phyloP scores from a whole-genome alignment of 2,888 invertebrate genomes.

The Sphecodes monilicornis region DNA sequence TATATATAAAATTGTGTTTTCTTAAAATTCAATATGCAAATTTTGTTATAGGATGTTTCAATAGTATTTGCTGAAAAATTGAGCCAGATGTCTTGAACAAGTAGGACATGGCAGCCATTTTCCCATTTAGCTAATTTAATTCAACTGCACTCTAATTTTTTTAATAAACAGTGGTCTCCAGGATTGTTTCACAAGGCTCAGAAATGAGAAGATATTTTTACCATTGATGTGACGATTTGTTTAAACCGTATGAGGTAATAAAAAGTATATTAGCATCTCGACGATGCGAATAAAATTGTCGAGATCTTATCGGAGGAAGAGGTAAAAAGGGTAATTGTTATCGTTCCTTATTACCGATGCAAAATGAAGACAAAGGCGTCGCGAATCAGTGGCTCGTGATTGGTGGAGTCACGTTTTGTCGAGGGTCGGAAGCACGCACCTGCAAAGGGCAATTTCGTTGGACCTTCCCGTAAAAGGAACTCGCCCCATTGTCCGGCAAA shows the following conservation, averaged over 20 bases:
- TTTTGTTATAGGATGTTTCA: no score
- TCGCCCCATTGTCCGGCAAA: constrained; percentile 80
- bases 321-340: constrained; percentile 33
- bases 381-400: constrained; percentile 62
- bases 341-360: constrained; percentile 44
- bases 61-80: no score
- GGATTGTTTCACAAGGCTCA: background rate
- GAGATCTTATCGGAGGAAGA: background rate
- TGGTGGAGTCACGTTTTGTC: constrained; percentile 47
- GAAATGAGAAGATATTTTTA: no score
- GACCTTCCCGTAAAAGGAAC: constrained; percentile 69
- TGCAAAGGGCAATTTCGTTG: constrained; percentile 73
- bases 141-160: no score
- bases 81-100: no score
- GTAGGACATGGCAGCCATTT: no score
- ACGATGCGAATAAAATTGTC: background rate
- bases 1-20: no score
- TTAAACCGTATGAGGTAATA: background rate
- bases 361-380: constrained; percentile 29
- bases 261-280: background rate
- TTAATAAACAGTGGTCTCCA: background rate
- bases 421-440: constrained; percentile 66
- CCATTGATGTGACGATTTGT: background rate
- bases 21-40: no score
- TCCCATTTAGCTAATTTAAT: no score